Base-by-base conservation (phyloP, 2,113 vertebrate species). In the Triplophysa tibetana region DNA sequence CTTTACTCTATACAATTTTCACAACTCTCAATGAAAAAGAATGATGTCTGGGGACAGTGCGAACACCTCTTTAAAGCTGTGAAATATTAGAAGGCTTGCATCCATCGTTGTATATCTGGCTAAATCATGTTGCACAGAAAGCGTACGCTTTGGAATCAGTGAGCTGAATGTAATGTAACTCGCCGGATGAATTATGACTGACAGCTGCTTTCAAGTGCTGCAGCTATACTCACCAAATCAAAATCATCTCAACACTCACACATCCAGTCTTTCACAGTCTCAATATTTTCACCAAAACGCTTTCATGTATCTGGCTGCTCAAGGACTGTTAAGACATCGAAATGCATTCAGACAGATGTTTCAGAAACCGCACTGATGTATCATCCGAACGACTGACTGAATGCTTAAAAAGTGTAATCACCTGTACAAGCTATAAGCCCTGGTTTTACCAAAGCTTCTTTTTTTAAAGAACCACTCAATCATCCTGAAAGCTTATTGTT, bases 351-450 rank as follows among this genome's bases (percentile, higher is more conserved):
- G 48, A 54, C 23, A 54, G 66, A 74, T 68, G 70, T 75, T 61
- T 38, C 38, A 62, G 64, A 78, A 68, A 48, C 56, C 43, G 2
- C 70, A 33, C 10, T 70, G 68, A 81, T 72, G 48, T 72, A 62
- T 43, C 56, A 41, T 48, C 56, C 48, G 54, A 58, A 68, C 43
- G 43, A 48, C 70, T 60, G 24, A 69, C 67, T 63, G 52, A 81
- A 78, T 77, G 45, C 75, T 72, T 77, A 66, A 63, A 80, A 23
- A 80, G 52, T 10, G 8, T 74, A 74, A 78, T 70, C 75, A 74
- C 33, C 64, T 77, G 54, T 45, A 69, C 43, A 60, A 69, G 75
- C 56, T 70, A 12, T 38, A 29, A 63, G 43, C 29, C 45, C 23
- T 67, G 76, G 74, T 26, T 83, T 58, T 80, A 75, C 43, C 66